phyloP scores from a whole-genome alignment of 2,797 vertebrate species.

The Pipistrellus kuhlii region DNA sequence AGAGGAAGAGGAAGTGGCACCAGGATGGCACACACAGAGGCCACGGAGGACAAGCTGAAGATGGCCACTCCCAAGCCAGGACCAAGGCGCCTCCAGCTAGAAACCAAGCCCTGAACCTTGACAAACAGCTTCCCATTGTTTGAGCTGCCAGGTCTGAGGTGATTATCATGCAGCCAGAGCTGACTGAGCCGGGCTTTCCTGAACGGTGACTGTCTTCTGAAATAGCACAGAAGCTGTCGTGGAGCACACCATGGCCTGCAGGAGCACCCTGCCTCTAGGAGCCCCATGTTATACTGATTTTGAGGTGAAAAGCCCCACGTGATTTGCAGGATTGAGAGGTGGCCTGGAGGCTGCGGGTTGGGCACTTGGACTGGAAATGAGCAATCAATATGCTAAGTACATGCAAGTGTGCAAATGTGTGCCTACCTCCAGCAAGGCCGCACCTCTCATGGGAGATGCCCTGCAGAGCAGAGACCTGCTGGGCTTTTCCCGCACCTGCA shows the following conservation, averaged over 20 bases:
- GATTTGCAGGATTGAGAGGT: too few species aligned
- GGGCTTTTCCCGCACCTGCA: not conserved
- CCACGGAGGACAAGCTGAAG: accelerated
- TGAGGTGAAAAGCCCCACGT: too few species aligned
- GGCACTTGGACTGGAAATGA: not conserved
- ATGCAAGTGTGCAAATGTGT: conserved; percentile 39
- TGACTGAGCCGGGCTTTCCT: not conserved
- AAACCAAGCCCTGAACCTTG: not conserved
- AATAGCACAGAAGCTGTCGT: not conserved
- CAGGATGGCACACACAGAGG: not conserved
- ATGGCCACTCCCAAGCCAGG: accelerated
- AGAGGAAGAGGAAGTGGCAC: accelerated
- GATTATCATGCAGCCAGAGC: accelerated
- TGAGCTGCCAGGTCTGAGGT: accelerated
- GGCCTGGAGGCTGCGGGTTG: not conserved
- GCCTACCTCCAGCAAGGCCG: too few species aligned
- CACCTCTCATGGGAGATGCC: not conserved
- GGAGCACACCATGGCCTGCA: not conserved
- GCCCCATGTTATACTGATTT: accelerated
- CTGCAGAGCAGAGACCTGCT: not conserved
- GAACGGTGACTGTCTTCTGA: not conserved
- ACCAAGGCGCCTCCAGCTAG: too few species aligned
- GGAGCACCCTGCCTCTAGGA: not conserved
- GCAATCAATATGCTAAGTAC: conserved; percentile 58
- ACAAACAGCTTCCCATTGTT: not conserved